Evolutionary conservation across 2,797 vertebrate species (phyloP).

Genomic region (Tokudaia tokunoshimensis): DNA sequence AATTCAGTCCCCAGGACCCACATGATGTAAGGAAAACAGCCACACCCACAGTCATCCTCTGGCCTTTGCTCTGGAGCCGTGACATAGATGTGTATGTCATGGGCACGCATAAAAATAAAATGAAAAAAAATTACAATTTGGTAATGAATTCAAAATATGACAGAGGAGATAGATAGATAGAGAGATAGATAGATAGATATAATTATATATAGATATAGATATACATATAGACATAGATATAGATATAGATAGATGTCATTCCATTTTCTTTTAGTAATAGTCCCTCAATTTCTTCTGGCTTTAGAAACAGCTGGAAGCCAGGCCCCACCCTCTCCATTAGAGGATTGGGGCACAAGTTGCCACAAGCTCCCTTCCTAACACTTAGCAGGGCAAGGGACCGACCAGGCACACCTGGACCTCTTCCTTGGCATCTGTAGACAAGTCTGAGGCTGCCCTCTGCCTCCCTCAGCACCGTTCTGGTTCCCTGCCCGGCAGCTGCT

Average conservation of each 20-base stretch:
- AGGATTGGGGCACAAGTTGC: fast-evolving
- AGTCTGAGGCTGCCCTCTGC: background rate
- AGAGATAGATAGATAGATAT: too few relatives aligned
- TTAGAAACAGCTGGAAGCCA: background rate
- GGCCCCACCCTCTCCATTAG: background rate
- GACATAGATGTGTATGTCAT: too few relatives aligned
- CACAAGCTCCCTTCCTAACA: background rate
- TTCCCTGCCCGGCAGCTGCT: background rate
- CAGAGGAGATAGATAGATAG: background rate
- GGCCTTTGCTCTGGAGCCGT: background rate
- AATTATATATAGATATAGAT: background rate
- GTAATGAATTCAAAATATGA: constrained; percentile 46
- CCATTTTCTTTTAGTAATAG: background rate
- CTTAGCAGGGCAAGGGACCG: background rate
- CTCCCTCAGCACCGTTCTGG: background rate
- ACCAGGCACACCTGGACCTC: background rate
- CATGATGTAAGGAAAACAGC: background rate
- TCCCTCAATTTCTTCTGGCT: background rate
- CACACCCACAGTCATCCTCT: background rate
- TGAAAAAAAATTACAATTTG: background rate
- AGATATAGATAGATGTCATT: background rate
- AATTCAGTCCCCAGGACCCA: background rate
- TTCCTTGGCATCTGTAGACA: background rate
- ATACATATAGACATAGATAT: too few relatives aligned
- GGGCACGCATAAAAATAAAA: background rate